Evolutionary conservation across 30 jellyfish, hydroid and myxozoan genomes (phyloP).

Genomic region (Rhopilema esculentum): DNA sequence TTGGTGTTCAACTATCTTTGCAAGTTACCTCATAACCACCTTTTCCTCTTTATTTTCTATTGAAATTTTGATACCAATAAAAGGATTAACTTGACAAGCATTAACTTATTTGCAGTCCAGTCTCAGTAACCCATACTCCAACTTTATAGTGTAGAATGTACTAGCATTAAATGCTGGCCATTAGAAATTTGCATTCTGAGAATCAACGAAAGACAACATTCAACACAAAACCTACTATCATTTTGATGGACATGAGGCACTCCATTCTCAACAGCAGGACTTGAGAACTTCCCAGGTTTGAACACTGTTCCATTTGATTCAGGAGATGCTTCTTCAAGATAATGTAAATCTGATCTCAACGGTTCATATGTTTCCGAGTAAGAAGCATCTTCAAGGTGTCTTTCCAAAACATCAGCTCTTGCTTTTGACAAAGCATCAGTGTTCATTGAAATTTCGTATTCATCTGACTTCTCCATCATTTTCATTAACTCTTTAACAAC

Average conservation of each 20-base stretch:
- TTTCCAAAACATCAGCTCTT: background rate
- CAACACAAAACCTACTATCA: too few relatives aligned
- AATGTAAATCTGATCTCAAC: background rate
- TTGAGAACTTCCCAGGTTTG: conserved; percentile 6
- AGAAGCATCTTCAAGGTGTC: background rate
- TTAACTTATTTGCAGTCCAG: too few relatives aligned
- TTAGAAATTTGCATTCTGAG: too few relatives aligned
- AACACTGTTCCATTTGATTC: background rate
- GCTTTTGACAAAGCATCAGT: background rate
- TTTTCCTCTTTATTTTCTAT: too few relatives aligned
- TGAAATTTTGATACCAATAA: too few relatives aligned
- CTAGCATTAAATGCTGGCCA: too few relatives aligned
- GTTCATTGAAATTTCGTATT: conserved; percentile 4
- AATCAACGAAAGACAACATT: too few relatives aligned
- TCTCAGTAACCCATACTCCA: too few relatives aligned
- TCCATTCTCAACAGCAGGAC: conserved; percentile 23
- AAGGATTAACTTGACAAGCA: too few relatives aligned
- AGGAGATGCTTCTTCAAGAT: conserved; percentile 4
- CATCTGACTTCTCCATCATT: conserved; percentile 45
- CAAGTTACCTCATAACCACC: too few relatives aligned
- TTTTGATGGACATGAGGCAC: background rate
- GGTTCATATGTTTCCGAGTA: background rate
- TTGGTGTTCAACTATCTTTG: too few relatives aligned
- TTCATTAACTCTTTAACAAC: conserved; percentile 44
- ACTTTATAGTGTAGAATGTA: too few relatives aligned